Base-by-base conservation (phyloP, 2,113 vertebrate species). In the Corydoras sp. region DNA sequence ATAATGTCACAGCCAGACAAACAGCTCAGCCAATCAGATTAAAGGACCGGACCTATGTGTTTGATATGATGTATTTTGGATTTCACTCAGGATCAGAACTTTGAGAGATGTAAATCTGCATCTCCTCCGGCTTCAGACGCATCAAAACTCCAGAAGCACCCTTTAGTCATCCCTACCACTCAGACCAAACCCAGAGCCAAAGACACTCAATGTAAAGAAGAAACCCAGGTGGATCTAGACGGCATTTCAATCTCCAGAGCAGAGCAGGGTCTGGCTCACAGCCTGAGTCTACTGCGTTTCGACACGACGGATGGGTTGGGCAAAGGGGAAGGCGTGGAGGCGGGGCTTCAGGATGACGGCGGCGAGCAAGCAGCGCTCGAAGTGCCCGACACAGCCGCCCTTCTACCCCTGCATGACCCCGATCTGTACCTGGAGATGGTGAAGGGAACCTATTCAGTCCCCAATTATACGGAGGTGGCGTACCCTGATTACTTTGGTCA, bases 401-500 rank as follows among this genome's bases (percentile, higher is more conserved):
- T 92, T 35, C 90, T 94, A 59, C 88, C 93, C 0, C 87, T 98
- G 68, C 96, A 99, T 18, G 94, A 99, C 83, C 88, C 93, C 15
- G 95, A 98, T 77, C 91, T 99, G 24, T 99, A 99, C 58, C 89
- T 98, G 64, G 92, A 95, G 78, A 92, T 95, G 88, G 93, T 95
- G 73, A 99, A 96, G 84, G 89, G 69, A 15, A 99, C 96, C 0
- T 86, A 81, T 61, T 99, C 97, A 55, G 91, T 99, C 54, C 95
- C 93, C 1, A 88, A 89, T 49, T 99, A 98, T 63, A 89, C 93
- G 51, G 96, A 99, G 79, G 95, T 98, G 78, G 96, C 95, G 58
- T 99, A 98, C 82, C 97, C 97, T 53, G 97, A 99, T 86, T 99
- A 98, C 86, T 99, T 95, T 83, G 97, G 97, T 48, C 96, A 99